These are phyloP conservation scores for Timema podura DNA, from an alignment of 2,888 invertebrate genomes.

Conservation along the genomic window DNA sequence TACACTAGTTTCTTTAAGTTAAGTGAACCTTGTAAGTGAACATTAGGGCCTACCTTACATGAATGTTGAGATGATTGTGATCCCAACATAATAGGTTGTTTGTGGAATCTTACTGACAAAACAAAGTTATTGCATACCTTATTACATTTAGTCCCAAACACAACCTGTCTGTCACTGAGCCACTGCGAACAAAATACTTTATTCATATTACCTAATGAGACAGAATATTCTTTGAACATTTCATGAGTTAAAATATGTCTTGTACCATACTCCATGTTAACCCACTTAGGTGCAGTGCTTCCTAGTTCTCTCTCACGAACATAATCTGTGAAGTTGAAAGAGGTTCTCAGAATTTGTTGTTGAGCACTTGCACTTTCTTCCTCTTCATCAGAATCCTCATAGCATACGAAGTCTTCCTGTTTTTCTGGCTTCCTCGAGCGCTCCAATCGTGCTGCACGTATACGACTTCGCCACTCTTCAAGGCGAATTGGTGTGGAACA, in stretches of 20 bases:
- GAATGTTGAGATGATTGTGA: too few species aligned
- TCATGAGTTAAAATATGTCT: conserved; percentile 86
- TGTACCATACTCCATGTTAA: conserved; percentile 76
- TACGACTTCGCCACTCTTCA: conserved; percentile 68
- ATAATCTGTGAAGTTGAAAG: conserved; percentile 83
- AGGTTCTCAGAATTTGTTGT: conserved; percentile 68
- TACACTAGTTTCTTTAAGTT: too few species aligned
- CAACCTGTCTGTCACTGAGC: conserved; percentile 91
- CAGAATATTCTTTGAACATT: conserved; percentile 80
- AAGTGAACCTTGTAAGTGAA: too few species aligned
- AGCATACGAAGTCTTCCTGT: conserved; percentile 85
- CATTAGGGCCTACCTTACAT: too few species aligned
- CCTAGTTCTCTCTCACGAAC: conserved; percentile 72
- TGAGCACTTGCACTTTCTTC: conserved; percentile 72
- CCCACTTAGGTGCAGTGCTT: conserved; percentile 63
- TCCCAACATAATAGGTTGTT: too few species aligned
- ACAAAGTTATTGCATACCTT: conserved; percentile 56
- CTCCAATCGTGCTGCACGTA: conserved; percentile 60
- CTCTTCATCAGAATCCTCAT: conserved; percentile 83
- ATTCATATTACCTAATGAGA: conserved; percentile 80
- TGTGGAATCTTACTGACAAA: too few species aligned
- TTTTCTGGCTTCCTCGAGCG: conserved; percentile 78
- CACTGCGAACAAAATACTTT: conserved; percentile 95
- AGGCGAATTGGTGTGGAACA: conserved; percentile 68
- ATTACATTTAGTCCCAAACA: conserved; percentile 96